Conservation (phyloP, 2,797 vertebrate genomes). For the Helarctos malayanus region DNA sequence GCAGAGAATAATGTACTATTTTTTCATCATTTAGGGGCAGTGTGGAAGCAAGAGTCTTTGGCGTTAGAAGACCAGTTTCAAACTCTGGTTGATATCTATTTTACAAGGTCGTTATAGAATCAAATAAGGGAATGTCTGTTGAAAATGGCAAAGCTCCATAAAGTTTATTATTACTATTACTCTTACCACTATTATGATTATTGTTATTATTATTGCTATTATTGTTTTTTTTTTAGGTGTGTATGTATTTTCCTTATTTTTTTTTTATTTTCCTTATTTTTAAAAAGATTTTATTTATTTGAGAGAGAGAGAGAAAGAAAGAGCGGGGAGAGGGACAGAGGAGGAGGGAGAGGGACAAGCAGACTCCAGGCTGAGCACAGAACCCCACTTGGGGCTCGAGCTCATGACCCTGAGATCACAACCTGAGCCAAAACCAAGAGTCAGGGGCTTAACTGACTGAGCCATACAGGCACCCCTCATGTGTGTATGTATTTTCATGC, state of each 20-base stretch:
- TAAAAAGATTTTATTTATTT: not conserved
- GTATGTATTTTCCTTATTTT: not conserved
- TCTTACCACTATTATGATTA: not conserved
- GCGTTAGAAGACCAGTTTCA: not conserved
- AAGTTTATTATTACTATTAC: not conserved
- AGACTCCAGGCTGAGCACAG: not conserved
- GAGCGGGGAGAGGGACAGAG: not conserved
- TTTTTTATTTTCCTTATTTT: conserved; percentile 21
- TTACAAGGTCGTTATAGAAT: not conserved
- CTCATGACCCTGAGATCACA: not conserved
- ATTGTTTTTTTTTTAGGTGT: not conserved
- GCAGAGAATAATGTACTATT: not conserved
- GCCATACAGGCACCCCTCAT: not conserved
- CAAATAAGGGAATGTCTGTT: not conserved
- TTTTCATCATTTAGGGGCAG: not conserved
- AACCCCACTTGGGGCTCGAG: not conserved
- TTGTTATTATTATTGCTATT: not conserved
- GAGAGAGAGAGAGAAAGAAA: not conserved
- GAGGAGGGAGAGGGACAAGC: not conserved
- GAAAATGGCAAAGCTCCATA: not conserved
- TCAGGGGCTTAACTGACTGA: not conserved
- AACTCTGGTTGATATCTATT: not conserved
- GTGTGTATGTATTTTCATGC: not conserved
- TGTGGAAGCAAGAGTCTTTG: not conserved
- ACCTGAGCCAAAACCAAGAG: not conserved